A percentile compares a stretch with the other conserved stretches of the same genome.
These are phyloP conservation scores for Brachyopa scutellaris DNA, from an alignment of 2,888 invertebrate species.

Conservation along the genomic window DNA sequence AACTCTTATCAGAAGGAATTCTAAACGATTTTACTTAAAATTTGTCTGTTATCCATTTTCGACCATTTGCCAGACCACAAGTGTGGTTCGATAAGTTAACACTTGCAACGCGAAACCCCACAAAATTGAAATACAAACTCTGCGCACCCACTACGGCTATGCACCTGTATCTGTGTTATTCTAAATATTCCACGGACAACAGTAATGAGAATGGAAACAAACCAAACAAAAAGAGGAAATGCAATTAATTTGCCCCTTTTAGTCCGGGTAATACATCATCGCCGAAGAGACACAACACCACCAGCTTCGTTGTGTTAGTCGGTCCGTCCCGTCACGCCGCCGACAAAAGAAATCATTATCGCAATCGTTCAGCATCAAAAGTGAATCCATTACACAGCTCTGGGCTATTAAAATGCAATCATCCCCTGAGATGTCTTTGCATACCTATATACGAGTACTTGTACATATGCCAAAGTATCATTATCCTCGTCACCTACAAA, in stretches of 20 bases:
- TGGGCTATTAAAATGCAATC: constrained; percentile 70
- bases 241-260: constrained; percentile 63
- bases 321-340: background rate
- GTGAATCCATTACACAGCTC: constrained; percentile 58
- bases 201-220: constrained; percentile 21
- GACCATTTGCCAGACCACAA: constrained; percentile 43
- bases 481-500: constrained; percentile 55
- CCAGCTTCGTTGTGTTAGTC: background rate
- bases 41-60: constrained; percentile 11
- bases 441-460: constrained; percentile 15
- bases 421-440: constrained; percentile 58
- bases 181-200: constrained; percentile 20
- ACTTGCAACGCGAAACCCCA: constrained; percentile 25
- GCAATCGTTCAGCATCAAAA: constrained; percentile 67
- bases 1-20: constrained; percentile 65
- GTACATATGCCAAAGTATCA: constrained; percentile 34
- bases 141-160: background rate
- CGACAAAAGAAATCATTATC: constrained; percentile 71
- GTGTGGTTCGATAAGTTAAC: constrained; percentile 18
- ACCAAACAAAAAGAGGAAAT: constrained; percentile 52
- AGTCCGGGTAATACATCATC: constrained; percentile 47
- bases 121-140: constrained; percentile 52
- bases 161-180: constrained; percentile 41
- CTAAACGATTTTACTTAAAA: constrained; percentile 59
- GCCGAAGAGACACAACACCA: constrained; percentile 20